These are phyloP conservation scores for Gymnoscelis rufifasciata DNA, from an alignment of 2,888 invertebrate genomes.

Conservation along the genomic window DNA sequence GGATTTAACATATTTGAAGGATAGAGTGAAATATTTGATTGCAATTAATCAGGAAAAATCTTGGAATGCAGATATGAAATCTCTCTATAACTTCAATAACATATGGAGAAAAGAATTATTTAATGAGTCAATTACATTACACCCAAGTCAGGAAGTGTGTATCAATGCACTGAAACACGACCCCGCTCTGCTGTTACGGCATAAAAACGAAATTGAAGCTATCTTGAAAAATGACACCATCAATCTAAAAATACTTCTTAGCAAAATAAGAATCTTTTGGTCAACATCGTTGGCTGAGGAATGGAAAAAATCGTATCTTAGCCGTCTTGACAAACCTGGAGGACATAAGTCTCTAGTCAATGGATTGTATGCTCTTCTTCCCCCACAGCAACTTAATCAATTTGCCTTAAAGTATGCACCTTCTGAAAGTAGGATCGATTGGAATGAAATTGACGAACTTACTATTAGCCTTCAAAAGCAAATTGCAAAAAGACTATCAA, in stretches of 20 bases:
- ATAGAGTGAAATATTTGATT: constrained; percentile 41
- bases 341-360: constrained; percentile 39
- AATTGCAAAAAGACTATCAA: constrained; percentile 49
- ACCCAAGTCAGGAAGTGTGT: constrained; percentile 40
- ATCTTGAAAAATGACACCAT: constrained; percentile 39
- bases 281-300: constrained; percentile 41
- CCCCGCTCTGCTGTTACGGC: constrained; percentile 41
- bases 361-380: constrained; percentile 45
- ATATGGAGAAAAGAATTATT: constrained; percentile 53
- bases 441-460: constrained; percentile 43
- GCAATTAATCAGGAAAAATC: constrained; percentile 36
- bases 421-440: constrained; percentile 44
- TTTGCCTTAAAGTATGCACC: constrained; percentile 48
- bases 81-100: constrained; percentile 47
- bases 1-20: constrained; percentile 35
- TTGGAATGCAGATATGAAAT: constrained; percentile 34
- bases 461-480: constrained; percentile 46
- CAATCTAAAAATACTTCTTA: constrained; percentile 36
- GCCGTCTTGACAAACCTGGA: constrained; percentile 34
- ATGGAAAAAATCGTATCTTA: constrained; percentile 37
- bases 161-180: constrained; percentile 59
- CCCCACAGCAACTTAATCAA: constrained; percentile 36
- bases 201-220: constrained; percentile 34
- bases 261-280: constrained; percentile 57
- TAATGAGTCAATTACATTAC: constrained; percentile 47